Evolutionary conservation across 2,888 invertebrate genomes (phyloP).

Genomic region (Cosmia pyralina): DNA sequence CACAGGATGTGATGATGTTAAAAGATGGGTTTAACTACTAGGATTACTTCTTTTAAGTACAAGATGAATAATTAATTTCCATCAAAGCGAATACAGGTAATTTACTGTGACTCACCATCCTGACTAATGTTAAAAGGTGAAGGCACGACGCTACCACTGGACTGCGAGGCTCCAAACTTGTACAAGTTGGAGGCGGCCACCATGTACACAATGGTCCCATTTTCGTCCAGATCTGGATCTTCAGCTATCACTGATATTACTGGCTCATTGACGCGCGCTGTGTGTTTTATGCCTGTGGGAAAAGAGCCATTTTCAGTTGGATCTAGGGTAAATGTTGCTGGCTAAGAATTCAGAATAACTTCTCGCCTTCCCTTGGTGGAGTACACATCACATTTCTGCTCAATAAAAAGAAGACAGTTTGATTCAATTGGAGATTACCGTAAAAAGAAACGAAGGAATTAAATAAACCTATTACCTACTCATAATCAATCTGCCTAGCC

Average conservation of each 20-base stretch:
- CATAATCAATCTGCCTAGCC: no score
- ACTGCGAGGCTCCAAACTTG: conserved; percentile 93
- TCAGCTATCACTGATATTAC: conserved; percentile 94
- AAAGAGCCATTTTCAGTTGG: background rate
- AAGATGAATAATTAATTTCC: background rate
- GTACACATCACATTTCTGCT: background rate
- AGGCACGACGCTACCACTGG: conserved; percentile 96
- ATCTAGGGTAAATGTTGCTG: no score
- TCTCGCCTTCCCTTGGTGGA: background rate
- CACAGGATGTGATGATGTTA: background rate
- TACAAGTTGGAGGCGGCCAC: conserved; percentile 95
- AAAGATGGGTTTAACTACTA: background rate
- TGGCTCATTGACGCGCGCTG: conserved; percentile 94
- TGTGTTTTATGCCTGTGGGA: conserved; percentile 92
- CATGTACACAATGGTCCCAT: conserved; percentile 95
- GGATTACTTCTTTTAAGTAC: background rate
- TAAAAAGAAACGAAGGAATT: background rate
- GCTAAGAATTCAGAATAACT: background rate
- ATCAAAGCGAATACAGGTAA: background rate
- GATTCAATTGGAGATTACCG: background rate
- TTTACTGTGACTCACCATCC: conserved; percentile 87
- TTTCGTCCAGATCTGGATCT: conserved; percentile 95
- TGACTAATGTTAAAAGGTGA: conserved; percentile 95
- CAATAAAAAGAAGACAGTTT: background rate
- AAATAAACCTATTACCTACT: background rate